These are phyloP conservation scores for Patiria miniata DNA, from an alignment of 35 echinoderm and acorn worm species.

Conservation along the genomic window DNA sequence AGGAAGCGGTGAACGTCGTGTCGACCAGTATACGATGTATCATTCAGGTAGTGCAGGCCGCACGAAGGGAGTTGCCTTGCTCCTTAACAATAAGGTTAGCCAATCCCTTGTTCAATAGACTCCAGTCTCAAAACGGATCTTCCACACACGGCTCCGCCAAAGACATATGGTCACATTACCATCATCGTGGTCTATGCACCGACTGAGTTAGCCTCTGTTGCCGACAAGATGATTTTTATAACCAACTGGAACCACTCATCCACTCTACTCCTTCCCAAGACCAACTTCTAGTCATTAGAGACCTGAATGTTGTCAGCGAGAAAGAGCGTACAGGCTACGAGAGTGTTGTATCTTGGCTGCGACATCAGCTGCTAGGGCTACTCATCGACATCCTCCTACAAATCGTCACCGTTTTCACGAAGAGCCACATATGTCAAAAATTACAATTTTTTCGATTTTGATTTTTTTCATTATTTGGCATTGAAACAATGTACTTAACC, in stretches of 20 bases:
- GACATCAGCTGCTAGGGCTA: too few relatives aligned
- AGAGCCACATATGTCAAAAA: too few relatives aligned
- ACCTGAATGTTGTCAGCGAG: neutral
- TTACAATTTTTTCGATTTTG: too few relatives aligned
- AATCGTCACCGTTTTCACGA: too few relatives aligned
- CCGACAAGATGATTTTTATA: neutral
- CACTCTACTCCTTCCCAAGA: neutral
- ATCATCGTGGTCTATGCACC: neutral
- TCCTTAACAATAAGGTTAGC: neutral
- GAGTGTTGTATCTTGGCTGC: too few relatives aligned
- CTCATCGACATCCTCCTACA: too few relatives aligned
- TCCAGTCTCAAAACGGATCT: neutral
- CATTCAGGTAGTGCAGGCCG: neutral
- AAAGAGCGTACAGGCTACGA: neutral
- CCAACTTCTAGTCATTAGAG: neutral
- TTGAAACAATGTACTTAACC: too few relatives aligned
- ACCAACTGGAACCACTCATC: neutral
- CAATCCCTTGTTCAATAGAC: neutral
- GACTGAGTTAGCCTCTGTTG: neutral
- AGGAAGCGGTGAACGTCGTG: too few relatives aligned
- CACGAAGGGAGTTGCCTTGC: too few relatives aligned
- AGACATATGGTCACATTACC: neutral
- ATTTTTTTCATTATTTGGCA: too few relatives aligned
- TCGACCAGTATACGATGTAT: neutral
- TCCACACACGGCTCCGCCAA: neutral